A percentile compares a stretch with the other conserved stretches of the same genome.
Evolutionary conservation across 2,797 vertebrate genomes (phyloP).

Genomic region (Vireo griseus): DNA sequence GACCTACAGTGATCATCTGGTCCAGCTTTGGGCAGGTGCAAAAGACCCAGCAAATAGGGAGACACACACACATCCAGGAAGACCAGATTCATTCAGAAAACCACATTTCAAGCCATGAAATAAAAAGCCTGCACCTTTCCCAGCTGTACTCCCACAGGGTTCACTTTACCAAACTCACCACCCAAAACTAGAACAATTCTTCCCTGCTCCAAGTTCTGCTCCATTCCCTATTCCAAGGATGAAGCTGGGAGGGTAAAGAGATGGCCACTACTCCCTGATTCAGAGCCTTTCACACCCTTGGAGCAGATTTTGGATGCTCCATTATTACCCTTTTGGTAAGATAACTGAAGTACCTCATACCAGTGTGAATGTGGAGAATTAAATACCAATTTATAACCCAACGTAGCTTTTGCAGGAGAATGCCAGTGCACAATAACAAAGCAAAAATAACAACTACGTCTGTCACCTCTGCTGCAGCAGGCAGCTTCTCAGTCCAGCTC

Average conservation of each 20-base stretch:
- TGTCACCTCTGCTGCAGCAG: slow-evolving; percentile 16
- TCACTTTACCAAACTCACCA: neutral
- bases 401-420: neutral
- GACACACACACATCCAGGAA: neutral
- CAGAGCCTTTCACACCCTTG: neutral
- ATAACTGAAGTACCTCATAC: neutral
- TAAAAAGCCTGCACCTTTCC: neutral
- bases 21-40: neutral
- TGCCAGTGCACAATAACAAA: neutral
- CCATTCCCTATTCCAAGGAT: neutral
- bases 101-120: neutral
- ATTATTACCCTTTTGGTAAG: neutral
- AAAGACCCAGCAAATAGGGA: neutral
- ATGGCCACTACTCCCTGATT: too few relatives aligned
- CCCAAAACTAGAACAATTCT: neutral
- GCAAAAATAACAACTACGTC: slow-evolving; percentile 10
- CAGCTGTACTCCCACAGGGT: neutral
- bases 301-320: neutral
- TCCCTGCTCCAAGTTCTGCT: neutral
- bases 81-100: neutral
- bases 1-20: neutral
- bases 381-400: neutral
- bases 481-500: neutral
- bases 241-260: neutral
- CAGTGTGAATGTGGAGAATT: neutral